Conservation (phyloP, 2,888 invertebrate genomes). For the Nineta flava region DNA sequence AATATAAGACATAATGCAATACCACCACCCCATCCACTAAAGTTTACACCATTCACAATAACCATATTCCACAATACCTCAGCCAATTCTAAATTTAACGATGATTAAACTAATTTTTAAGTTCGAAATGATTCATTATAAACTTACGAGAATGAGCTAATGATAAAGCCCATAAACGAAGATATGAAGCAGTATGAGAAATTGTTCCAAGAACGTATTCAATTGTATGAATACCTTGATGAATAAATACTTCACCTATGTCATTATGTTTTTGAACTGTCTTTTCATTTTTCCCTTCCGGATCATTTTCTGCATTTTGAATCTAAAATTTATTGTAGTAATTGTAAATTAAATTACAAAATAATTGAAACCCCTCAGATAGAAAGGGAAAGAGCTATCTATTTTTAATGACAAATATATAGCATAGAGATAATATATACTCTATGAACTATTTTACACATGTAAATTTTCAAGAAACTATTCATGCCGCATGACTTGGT, state of each 20-base stretch:
- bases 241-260: constrained; percentile 72
- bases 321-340: too few species aligned
- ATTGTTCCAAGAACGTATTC: constrained; percentile 97
- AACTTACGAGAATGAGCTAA: constrained; percentile 92
- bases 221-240: constrained; percentile 95
- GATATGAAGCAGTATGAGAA: constrained; percentile 96
- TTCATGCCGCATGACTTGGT: too few species aligned
- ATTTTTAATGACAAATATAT: too few species aligned
- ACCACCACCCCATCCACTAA: constrained; percentile 62
- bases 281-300: constrained; percentile 15
- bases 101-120: constrained; percentile 8
- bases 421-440: too few species aligned
- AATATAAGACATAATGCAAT: constrained; percentile 75
- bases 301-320: constrained; percentile 23
- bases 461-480: too few species aligned
- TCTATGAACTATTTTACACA: too few species aligned
- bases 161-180: constrained; percentile 96
- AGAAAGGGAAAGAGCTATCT: too few species aligned
- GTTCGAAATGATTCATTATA: neutral
- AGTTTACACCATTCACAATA: constrained; percentile 55
- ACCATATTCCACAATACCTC: constrained; percentile 95
- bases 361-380: too few species aligned
- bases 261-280: constrained; percentile 39
- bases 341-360: too few species aligned
- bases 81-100: constrained; percentile 47